A percentile compares a stretch with the other conserved stretches of the same genome.
These are phyloP conservation scores for Anastatus disparis DNA, from an alignment of 1,140 invertebrate species.

Conservation along the genomic window DNA sequence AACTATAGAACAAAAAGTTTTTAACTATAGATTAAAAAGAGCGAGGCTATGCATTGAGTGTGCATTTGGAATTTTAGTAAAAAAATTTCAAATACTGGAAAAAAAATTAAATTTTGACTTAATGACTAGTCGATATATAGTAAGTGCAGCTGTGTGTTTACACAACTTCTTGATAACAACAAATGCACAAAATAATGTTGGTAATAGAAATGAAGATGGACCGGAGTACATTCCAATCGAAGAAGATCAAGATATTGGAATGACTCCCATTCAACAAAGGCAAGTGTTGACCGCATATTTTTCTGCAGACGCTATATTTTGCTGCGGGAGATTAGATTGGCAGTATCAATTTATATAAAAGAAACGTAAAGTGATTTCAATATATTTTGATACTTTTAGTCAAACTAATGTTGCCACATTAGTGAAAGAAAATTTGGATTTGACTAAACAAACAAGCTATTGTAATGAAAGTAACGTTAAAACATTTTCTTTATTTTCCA, in stretches of 20 bases:
- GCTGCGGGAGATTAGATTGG: background rate
- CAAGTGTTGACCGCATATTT: constrained; percentile 40
- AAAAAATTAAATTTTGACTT: background rate
- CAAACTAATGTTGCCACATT: too few relatives aligned
- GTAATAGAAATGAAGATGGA: background rate
- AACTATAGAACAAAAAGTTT: background rate
- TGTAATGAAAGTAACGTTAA: too few relatives aligned
- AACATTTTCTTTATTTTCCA: too few relatives aligned
- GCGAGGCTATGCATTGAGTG: background rate
- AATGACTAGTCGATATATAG: background rate
- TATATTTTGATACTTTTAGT: background rate
- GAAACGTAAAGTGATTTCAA: too few relatives aligned
- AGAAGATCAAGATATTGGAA: background rate
- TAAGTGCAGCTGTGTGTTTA: background rate
- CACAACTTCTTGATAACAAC: background rate
- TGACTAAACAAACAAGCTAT: background rate
- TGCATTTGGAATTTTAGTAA: background rate
- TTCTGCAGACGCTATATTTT: background rate
- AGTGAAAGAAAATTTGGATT: too few relatives aligned
- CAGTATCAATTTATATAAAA: background rate
- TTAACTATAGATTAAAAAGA: background rate
- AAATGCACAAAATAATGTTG: background rate
- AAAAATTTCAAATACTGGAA: background rate
- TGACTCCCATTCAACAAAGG: constrained; percentile 7
- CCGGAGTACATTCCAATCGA: background rate